These are phyloP conservation scores for Orthosia gothica DNA, from an alignment of 2,888 invertebrate species.

Conservation along the genomic window DNA sequence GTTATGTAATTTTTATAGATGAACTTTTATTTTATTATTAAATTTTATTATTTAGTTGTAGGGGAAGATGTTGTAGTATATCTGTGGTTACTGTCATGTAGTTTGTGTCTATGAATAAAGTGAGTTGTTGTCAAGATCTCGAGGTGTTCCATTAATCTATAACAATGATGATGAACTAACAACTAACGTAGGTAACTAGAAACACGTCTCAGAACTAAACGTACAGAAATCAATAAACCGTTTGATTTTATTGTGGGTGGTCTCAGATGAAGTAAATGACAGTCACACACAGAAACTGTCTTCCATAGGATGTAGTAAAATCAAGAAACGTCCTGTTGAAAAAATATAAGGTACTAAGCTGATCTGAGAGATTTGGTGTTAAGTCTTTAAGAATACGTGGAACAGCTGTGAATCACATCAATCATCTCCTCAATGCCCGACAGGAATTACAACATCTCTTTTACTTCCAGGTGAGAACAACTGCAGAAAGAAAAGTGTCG, in stretches of 20 bases:
- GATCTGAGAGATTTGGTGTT: too few species aligned
- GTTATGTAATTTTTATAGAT: too few species aligned
- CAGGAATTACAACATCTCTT: not conserved
- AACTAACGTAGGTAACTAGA: conserved; percentile 13
- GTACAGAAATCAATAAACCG: conserved; percentile 18
- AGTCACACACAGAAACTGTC: too few species aligned
- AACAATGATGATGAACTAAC: not conserved
- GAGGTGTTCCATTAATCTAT: too few species aligned
- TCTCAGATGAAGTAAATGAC: not conserved
- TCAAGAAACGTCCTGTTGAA: too few species aligned
- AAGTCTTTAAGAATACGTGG: not conserved
- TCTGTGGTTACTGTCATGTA: too few species aligned
- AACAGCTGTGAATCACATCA: not conserved
- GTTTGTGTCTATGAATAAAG: too few species aligned
- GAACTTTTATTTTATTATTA: too few species aligned
- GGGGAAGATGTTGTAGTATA: too few species aligned
- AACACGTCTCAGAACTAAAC: conserved; percentile 35
- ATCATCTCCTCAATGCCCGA: not conserved
- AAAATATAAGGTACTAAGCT: too few species aligned
- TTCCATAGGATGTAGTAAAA: not conserved
- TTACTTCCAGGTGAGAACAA: conserved; percentile 78
- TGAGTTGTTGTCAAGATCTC: too few species aligned
- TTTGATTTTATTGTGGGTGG: conserved; percentile 5
- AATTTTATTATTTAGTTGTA: too few species aligned
- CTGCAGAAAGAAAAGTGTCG: conserved; percentile 70